phyloP scores from a whole-genome alignment of 2,113 vertebrate species.

The Muntiacus reevesi region DNA sequence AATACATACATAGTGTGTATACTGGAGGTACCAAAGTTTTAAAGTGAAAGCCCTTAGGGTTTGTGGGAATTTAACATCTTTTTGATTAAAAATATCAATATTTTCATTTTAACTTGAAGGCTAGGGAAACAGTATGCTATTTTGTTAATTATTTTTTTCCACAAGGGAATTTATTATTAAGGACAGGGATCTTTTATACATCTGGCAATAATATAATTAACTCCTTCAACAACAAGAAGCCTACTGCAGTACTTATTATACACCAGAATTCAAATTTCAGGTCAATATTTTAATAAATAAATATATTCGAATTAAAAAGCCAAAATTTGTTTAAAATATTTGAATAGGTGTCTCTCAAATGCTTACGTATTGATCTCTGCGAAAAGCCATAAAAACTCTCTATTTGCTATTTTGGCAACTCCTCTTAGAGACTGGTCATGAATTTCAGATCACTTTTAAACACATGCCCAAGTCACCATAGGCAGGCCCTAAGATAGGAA shows the following conservation, averaged over 20 bases:
- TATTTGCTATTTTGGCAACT: not conserved
- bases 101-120: conserved; percentile 51
- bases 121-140: not conserved
- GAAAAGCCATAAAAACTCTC: conserved; percentile 15
- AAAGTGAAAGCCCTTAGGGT: not conserved
- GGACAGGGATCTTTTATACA: not conserved
- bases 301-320: not conserved
- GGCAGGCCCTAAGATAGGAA: not conserved
- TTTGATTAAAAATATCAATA: conserved; percentile 49
- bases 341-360: conserved; percentile 30
- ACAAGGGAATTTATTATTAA: conserved; percentile 5
- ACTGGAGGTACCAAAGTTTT: not conserved
- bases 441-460: conserved; percentile 7
- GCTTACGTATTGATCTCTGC: not conserved
- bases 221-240: not conserved
- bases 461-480: not conserved
- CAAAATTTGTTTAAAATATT: conserved; percentile 40
- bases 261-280: conserved; percentile 34
- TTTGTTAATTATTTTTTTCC: conserved; percentile 40
- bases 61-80: conserved; percentile 16
- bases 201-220: conserved; percentile 33
- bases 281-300: conserved; percentile 52
- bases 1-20: not conserved
- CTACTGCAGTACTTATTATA: not conserved
- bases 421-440: not conserved